Evolutionary conservation across 1,140 invertebrate species (phyloP), one percentile per base, ranked within the genome.

Genomic region (Pomacea maculata): DNA sequence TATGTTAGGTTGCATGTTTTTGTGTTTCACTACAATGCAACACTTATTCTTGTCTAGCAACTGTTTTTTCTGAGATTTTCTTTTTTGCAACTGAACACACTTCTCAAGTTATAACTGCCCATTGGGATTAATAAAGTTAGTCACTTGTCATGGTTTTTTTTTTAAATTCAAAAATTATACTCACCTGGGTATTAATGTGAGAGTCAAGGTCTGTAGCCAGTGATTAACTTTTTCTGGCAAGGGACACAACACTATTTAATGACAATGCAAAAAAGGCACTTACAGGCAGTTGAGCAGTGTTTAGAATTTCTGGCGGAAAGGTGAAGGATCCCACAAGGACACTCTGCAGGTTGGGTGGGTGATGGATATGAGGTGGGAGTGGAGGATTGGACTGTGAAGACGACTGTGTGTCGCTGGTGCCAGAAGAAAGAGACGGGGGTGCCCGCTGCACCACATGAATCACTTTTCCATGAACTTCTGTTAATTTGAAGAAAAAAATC

Each of bases 381-480:
- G 79, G 29, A 52, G 78, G 68, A 15, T 78, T 84, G 73, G 52
- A 81, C 79, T 83, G 87, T 82, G 77, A 45, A 61, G 86, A 80
- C 83, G 86, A 84, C 55, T 85, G 82, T 80, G 73, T 85, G 77
- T 74, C 86, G 55, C 76, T 79, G 78, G 84, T 65, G 52, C 76
- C 63, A 34, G 82, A 84, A 74, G 80, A 67, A 64, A 84, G 80
- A 89, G 68, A 81, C 52, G 96, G 96, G 10, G 96, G 94, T 10
- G 92, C 88, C 63, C 96, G 92, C 91, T 97, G 95, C n/a, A 98
- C 97, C 87, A 99, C 93, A 91, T 99, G 97, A 73, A 99, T 94
- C 25, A 97, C 96, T 92, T 98, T 98, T 4, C 95, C 96, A 92
- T 97, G 93, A 17, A 98, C 95, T 94, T 96, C 97, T 97, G 88